Evolutionary conservation across 2,888 invertebrate genomes (phyloP).

Genomic region (Tenthredo notha): DNA sequence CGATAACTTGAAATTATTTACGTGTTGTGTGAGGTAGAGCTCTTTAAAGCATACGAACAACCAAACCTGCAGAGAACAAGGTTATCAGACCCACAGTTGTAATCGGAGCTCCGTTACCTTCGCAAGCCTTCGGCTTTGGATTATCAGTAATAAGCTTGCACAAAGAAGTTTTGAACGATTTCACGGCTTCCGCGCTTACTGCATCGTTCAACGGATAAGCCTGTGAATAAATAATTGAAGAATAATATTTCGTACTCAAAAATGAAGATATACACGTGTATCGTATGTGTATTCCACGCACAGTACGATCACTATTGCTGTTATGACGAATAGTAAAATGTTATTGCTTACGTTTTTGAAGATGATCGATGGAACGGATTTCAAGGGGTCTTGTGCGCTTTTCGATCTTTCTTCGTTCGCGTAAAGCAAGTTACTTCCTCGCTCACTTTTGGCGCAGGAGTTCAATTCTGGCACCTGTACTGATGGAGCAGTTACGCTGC

Average conservation of each 20-base stretch:
- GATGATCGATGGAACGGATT: conserved; percentile 85
- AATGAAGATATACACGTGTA: background rate
- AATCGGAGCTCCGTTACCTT: background rate
- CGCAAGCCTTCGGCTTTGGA: conserved; percentile 72
- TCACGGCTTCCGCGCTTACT: conserved; percentile 80
- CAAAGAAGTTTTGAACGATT: conserved; percentile 81
- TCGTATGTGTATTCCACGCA: background rate
- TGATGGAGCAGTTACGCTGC: conserved; percentile 70
- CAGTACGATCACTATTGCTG: background rate
- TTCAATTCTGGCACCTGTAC: conserved; percentile 72
- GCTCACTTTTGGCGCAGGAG: conserved; percentile 75
- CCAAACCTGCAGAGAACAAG: background rate
- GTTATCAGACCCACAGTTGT: conserved; percentile 26
- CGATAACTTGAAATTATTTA: conserved; percentile 5
- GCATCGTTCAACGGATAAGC: conserved; percentile 80
- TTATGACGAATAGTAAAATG: background rate
- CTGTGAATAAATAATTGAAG: conserved; percentile 72
- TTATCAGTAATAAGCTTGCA: conserved; percentile 79
- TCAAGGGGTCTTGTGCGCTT: conserved; percentile 80
- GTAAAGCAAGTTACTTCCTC: conserved; percentile 78
- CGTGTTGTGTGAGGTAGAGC: background rate
- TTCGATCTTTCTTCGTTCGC: conserved; percentile 81
- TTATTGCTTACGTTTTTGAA: conserved; percentile 81
- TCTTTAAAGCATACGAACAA: conserved; percentile 25
- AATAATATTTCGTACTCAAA: background rate